These are phyloP conservation scores for Athalia cordata DNA, from an alignment of 2,888 invertebrate genomes.

Conservation along the genomic window DNA sequence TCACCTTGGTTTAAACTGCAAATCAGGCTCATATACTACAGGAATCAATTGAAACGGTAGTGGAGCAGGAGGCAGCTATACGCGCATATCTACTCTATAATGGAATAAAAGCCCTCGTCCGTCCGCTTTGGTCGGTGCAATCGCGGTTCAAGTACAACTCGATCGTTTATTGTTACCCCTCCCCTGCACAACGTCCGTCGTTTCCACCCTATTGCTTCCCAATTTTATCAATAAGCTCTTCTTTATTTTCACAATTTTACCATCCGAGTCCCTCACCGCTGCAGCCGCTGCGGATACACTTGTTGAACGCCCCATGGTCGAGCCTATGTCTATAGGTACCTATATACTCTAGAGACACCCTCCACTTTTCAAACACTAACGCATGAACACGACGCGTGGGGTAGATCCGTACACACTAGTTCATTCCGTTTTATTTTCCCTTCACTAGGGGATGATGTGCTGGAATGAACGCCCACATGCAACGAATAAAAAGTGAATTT, in stretches of 20 bases:
- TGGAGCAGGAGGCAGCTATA: conserved; percentile 3
- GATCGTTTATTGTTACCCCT: conserved; percentile 43
- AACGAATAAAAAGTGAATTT: not conserved
- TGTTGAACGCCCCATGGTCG: conserved; percentile 66
- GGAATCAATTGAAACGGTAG: conserved; percentile 40
- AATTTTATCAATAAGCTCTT: conserved; percentile 44
- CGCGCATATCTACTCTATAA: not conserved
- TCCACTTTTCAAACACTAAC: not conserved
- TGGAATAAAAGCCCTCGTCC: conserved; percentile 38
- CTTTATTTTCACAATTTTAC: conserved; percentile 36
- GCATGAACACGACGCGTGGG: conserved; percentile 32
- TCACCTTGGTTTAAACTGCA: conserved; percentile 24
- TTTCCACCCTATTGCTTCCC: conserved; percentile 46
- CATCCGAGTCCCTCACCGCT: not conserved
- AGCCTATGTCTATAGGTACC: conserved; percentile 33
- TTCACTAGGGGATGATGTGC: conserved; percentile 8
- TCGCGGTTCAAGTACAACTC: conserved; percentile 29
- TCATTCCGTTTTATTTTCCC: conserved; percentile 27
- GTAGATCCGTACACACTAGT: conserved; percentile 19
- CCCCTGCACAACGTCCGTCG: not conserved
- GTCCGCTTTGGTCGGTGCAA: not conserved
- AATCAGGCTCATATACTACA: conserved; percentile 7
- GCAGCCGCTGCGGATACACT: conserved; percentile 66
- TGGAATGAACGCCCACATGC: not conserved
- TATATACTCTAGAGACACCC: too few relatives aligned